Evolutionary conservation across 2,113 vertebrate genomes (phyloP).

Genomic region (Ibidorhyncha struthersii): DNA sequence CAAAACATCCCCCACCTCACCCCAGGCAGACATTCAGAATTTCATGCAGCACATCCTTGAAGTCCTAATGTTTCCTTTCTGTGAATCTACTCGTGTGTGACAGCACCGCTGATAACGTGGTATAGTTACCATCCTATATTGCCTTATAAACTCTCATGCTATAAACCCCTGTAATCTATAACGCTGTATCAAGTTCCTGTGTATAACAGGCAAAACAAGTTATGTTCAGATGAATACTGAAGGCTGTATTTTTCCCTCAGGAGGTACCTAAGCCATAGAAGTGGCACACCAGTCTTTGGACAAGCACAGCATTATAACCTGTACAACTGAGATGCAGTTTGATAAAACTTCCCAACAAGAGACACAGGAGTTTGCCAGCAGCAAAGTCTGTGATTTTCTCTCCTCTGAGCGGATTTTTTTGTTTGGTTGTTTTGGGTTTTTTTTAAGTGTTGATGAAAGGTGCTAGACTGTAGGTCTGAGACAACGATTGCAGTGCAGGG

Average conservation of each 20-base stretch:
- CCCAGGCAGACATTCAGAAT: background rate
- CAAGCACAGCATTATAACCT: background rate
- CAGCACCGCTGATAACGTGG: background rate
- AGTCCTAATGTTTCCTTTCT: background rate
- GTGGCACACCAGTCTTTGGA: background rate
- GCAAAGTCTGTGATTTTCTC: background rate
- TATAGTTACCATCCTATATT: background rate
- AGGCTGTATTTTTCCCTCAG: background rate
- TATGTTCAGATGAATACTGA: background rate
- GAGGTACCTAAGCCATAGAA: background rate
- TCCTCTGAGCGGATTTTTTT: background rate
- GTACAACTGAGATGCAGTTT: background rate
- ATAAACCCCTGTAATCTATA: background rate
- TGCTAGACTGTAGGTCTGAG: background rate
- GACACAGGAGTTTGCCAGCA: background rate
- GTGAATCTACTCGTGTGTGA: background rate
- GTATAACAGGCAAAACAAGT: background rate
- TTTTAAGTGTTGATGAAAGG: background rate
- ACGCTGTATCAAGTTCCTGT: background rate
- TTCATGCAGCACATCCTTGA: background rate
- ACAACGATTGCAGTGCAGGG: background rate
- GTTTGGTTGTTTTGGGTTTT: background rate
- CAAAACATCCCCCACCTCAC: background rate
- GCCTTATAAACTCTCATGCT: background rate
- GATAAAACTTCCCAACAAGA: background rate